Percentiles rank a stretch among this genome's conserved stretches.
Evolutionary conservation across 35 echinoderm and acorn worm species (phyloP).

Genomic region (Strongylocentrotus purpuratus): DNA sequence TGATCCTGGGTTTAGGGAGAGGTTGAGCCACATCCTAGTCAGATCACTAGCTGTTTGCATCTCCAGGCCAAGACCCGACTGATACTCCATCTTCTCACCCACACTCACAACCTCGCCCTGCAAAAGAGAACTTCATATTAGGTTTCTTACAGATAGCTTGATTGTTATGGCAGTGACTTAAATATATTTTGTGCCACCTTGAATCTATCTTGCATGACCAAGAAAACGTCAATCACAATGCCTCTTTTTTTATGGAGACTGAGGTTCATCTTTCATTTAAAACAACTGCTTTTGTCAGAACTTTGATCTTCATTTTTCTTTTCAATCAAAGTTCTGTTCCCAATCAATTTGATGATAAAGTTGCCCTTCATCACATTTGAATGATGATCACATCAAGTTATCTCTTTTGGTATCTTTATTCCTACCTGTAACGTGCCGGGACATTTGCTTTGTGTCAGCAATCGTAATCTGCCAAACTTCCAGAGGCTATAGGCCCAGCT

Average conservation of each 20-base stretch:
- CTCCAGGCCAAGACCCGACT: conserved; percentile 76
- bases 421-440: conserved; percentile 4
- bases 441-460: conserved; percentile 41
- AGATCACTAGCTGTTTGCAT: conserved; percentile 67
- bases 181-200: no score
- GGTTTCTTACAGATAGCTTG: no score
- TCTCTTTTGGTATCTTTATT: background rate
- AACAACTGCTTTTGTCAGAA: background rate
- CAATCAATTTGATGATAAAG: background rate
- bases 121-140: no score
- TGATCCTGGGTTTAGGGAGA: conserved; percentile 67
- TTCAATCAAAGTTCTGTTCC: background rate
- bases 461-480: conserved; percentile 48
- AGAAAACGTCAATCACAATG: background rate
- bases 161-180: no score
- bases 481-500: conserved; percentile 55
- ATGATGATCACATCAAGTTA: background rate
- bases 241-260: no score
- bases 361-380: background rate
- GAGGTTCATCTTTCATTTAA: no score
- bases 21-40: conserved; percentile 64
- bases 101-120: conserved; percentile 63
- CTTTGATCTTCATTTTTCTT: background rate
- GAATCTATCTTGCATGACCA: background rate
- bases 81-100: conserved; percentile 66